phyloP scores from a whole-genome alignment of 2,888 invertebrate genomes.

The Apamea monoglypha region DNA sequence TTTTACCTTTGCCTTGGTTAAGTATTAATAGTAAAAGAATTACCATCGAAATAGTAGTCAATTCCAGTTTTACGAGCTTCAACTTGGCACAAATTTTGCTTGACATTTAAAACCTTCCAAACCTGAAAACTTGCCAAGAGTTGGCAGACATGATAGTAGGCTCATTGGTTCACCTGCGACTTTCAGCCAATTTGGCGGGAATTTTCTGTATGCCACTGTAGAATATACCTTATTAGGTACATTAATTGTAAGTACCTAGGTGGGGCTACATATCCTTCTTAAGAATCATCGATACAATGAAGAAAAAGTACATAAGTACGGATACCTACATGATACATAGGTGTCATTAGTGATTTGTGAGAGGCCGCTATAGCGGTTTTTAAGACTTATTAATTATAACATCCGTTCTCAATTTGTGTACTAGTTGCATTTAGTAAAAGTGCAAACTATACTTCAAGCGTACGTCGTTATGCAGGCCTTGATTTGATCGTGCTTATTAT shows the following conservation, averaged over 20 bases:
- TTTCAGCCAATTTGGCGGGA: conserved; percentile 8
- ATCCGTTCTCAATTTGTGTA: background rate
- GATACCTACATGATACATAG: no score
- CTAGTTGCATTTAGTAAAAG: conserved; percentile 6
- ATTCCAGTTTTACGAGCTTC: background rate
- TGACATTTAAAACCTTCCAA: background rate
- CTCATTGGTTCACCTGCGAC: background rate
- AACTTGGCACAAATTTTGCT: conserved; percentile 10
- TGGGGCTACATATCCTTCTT: background rate
- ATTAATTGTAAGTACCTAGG: background rate
- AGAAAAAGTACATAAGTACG: no score
- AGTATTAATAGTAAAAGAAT: background rate
- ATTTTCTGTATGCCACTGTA: background rate
- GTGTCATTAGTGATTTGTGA: background rate
- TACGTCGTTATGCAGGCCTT: background rate
- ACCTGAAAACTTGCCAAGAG: conserved; percentile 24
- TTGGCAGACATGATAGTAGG: background rate
- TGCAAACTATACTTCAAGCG: background rate
- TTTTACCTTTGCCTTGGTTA: background rate
- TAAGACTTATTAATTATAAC: conserved; percentile 1
- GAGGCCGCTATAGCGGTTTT: background rate
- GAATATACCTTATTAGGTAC: background rate
- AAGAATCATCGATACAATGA: no score
- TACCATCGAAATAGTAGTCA: background rate
- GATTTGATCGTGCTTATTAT: background rate